phyloP scores from a whole-genome alignment of 2,797 vertebrate species.

The Siniperca undulata region DNA sequence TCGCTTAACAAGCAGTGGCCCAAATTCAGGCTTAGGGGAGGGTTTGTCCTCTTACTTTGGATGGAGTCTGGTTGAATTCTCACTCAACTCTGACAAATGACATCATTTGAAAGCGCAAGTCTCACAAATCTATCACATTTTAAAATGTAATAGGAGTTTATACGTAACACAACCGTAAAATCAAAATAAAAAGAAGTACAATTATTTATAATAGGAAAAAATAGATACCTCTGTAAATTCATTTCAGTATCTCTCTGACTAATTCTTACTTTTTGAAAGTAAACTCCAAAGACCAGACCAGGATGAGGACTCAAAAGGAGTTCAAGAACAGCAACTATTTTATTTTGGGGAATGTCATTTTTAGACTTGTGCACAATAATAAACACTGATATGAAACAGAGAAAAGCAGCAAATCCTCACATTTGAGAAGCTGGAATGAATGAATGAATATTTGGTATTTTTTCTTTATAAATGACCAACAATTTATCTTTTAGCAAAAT shows the following conservation, averaged over 20 bases:
- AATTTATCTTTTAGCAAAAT: neutral
- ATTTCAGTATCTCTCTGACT: neutral
- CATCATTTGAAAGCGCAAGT: neutral
- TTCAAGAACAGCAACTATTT: neutral
- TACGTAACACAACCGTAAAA: neutral
- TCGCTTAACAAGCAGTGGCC: neutral
- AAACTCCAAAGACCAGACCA: neutral
- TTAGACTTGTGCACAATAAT: no score
- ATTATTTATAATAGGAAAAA: neutral
- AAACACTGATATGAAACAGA: neutral
- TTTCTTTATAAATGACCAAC: neutral
- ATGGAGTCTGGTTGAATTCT: no score
- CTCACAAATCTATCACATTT: neutral
- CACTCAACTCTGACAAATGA: no score
- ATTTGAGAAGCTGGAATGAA: neutral
- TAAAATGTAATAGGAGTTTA: no score
- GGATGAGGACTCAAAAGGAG: neutral
- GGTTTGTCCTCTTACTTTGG: neutral
- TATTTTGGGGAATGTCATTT: neutral
- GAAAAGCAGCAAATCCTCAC: neutral
- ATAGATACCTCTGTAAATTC: neutral
- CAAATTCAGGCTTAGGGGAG: neutral
- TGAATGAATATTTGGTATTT: neutral
- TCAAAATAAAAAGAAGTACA: neutral
- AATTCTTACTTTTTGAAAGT: neutral